A percentile compares a stretch with the other conserved stretches of the same genome.
These are phyloP conservation scores for Pholis gunnellus DNA, from an alignment of 2,113 vertebrate species.

Conservation along the genomic window DNA sequence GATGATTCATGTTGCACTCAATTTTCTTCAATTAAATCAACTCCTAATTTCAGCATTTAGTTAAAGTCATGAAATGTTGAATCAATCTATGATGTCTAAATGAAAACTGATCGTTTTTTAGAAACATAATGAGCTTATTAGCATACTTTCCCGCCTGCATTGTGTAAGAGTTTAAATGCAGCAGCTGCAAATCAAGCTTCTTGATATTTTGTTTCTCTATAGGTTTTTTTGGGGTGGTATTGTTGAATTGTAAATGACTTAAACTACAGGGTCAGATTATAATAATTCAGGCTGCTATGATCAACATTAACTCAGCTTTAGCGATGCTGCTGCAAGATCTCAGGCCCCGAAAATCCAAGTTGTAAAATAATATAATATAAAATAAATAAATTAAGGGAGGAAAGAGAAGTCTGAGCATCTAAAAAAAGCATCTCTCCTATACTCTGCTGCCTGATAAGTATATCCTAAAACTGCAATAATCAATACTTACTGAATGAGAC, in stretches of 20 bases:
- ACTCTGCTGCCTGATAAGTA: neutral
- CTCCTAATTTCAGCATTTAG: neutral
- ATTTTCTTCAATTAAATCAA: conserved; percentile 35
- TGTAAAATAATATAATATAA: neutral
- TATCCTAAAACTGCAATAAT: neutral
- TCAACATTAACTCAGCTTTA: neutral
- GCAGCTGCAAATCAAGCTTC: neutral
- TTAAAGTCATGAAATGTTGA: neutral
- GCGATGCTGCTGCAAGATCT: neutral
- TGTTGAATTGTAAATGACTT: neutral
- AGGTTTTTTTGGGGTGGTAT: neutral
- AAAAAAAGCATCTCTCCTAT: neutral
- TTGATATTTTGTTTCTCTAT: neutral
- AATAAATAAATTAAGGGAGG: neutral
- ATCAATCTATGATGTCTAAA: neutral
- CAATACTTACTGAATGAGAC: neutral
- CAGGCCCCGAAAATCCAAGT: neutral
- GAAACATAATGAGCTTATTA: too few relatives aligned
- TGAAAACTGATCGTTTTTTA: neutral
- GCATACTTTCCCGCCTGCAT: neutral
- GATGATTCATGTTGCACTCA: conserved; percentile 24
- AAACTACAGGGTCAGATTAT: neutral
- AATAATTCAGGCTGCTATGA: neutral
- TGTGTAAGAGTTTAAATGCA: neutral
- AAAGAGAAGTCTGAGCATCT: neutral